Conservation (phyloP, 2,888 invertebrate species). For the Pomacea canaliculata region DNA sequence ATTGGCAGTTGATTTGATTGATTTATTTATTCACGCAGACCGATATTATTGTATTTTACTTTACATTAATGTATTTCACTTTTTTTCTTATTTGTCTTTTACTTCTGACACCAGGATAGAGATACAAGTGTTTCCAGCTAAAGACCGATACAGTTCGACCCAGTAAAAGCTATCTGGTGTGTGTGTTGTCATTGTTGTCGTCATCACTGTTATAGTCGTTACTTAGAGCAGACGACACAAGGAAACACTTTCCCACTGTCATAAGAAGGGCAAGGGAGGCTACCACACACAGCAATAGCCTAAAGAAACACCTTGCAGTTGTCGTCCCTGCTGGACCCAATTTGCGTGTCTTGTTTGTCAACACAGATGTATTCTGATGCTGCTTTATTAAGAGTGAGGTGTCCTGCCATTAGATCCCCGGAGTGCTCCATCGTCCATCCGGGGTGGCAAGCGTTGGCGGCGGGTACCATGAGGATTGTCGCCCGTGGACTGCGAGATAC, state of each 20-base stretch:
- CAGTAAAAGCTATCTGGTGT: no score
- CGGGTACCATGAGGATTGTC: neutral
- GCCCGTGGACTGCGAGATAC: neutral
- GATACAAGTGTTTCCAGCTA: no score
- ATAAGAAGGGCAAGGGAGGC: neutral
- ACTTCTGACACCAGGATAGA: no score
- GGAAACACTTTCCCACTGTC: neutral
- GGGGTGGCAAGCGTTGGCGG: neutral
- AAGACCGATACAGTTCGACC: no score
- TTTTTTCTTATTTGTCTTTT: no score
- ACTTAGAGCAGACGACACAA: slow-evolving; percentile 1
- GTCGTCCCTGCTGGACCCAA: neutral
- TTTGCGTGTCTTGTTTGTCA: neutral
- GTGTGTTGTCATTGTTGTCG: no score
- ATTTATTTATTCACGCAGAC: no score
- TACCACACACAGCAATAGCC: neutral
- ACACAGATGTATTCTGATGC: neutral
- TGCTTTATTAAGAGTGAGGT: neutral
- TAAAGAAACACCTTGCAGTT: neutral
- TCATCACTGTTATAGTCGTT: neutral
- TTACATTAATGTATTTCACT: no score
- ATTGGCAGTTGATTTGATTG: no score
- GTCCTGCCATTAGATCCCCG: neutral
- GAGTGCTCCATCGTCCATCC: neutral
- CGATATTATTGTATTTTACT: no score